A percentile compares a stretch with the other conserved stretches of the same genome.
Evolutionary conservation across 2,888 invertebrate genomes (phyloP).

Genomic region (Adelphocoris suturalis): DNA sequence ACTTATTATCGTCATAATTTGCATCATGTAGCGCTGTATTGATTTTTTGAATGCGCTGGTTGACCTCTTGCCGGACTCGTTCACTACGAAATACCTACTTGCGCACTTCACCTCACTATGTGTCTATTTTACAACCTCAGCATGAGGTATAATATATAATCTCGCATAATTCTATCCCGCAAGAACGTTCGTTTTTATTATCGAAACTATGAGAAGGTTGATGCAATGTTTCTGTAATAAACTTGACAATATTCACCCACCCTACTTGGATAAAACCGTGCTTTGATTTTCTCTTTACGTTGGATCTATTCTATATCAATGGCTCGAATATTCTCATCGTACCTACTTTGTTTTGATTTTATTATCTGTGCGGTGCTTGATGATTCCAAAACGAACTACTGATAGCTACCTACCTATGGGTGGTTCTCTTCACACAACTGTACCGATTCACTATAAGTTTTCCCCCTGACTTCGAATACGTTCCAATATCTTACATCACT

Average conservation of each 20-base stretch:
- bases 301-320: not conserved
- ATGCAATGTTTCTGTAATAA: not conserved
- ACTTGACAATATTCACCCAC: no score
- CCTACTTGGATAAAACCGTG: not conserved
- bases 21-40: not conserved
- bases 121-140: not conserved
- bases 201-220: not conserved
- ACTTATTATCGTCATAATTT: not conserved
- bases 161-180: not conserved
- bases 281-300: not conserved
- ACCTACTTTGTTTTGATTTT: no score
- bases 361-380: no score
- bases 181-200: not conserved
- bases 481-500: not conserved
- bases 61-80: constrained; percentile 31
- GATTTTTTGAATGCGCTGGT: constrained; percentile 21
- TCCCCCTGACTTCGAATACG: no score
- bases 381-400: no score
- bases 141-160: not conserved
- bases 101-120: constrained; percentile 14
- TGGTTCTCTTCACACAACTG: no score
- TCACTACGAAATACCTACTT: constrained; percentile 7
- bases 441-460: no score
- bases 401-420: no score
- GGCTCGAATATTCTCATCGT: no score